Evolutionary conservation across 2,113 vertebrate genomes (phyloP), one percentile per base, ranked within the genome.

Genomic region (Neopipo cinnamomea): DNA sequence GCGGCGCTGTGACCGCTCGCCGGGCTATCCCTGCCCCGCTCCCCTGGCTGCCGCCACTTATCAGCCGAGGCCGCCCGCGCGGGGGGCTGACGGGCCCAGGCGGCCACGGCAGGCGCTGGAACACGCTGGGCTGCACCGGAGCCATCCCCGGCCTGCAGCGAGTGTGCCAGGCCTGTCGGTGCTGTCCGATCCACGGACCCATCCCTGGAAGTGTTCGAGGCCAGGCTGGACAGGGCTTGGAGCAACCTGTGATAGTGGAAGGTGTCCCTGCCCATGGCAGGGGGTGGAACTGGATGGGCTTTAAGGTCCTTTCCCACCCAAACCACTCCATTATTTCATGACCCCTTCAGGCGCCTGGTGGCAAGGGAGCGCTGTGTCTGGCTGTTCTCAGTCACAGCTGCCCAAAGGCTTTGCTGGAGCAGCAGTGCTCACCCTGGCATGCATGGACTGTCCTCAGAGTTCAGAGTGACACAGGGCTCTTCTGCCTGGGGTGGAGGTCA

Each of bases 61-160:
- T 3, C 13, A 46, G 42, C 23, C 14, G 58, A n/a, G 67, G 62
- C 35, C 28, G 3, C 16, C 23, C 4, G 0, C 9, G 4, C 30
- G 8, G 18, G 10, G 21, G 30, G 18, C 52, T 24, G 62, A 25
- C 13, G 31, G 44, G 33, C 22, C 63, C 16, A 22, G 28, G 23
- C 25, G 4, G 44, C 9, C 6, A 27, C 23, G 27, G 49, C n/a
- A 3, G 63, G 31, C 11, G 18, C 78, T 25, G n/a, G n/a, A 30
- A 11, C 31, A 1, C 3, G 7, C 63, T 5, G 25, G 7, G 2
- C 19, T 23, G 27, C 20, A 1, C 8, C 4, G 30, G 18, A 11
- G 5, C 37, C 5, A 19, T 58, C 22, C n/a, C 6, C 23, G 9
- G 65, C 21, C 71, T 8, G 63, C 62, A 41, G 37, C 53, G 8